Evolutionary conservation across 2,888 invertebrate species (phyloP), one percentile per base, ranked within the genome.

Genomic region (Amorpha juglandis): DNA sequence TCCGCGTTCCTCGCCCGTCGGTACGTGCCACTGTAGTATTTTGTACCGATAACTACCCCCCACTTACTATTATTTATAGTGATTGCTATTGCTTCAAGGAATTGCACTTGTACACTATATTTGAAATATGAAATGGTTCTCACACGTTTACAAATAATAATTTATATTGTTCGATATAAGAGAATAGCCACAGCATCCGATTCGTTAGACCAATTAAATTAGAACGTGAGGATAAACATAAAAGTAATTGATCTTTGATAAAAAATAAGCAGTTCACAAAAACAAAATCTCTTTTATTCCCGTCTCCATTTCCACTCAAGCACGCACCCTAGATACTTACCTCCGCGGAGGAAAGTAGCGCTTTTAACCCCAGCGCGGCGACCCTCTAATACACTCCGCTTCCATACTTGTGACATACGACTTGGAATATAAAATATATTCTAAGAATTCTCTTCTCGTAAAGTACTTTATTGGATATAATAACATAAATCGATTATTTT

Each of bases 1-100:
- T 89, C 89, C 89, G 89, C 89, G 80, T 89, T 89, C 89, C 82
- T 76, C 70, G 70, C 19, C 35, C 66, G 50, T 63, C 33, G 66
- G 63, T 66, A 66, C 66, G 66, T 66, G 66, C 66, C 53, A 47
- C 53, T 47, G 33, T 47, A 53, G 63, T 50, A 51, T 63, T 51
- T 66, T 66, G 45, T 47, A 47, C 63, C 52, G 63, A 66, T 65
- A 65, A 62, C 62, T 66, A 51, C 48, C 66, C 52, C 66, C 63
- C 14, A 62, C 33, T 35, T 45, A 48, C 53, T 27, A 66, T 47
- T 51, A 51, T 63, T 66, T 53, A 66, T 63, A 19, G 21, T 52
- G 19, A 48, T 35, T 47, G 35, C 63, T 47, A 35, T 14, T 12
- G 48, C 55, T 53, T 12, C 45, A 42, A 63, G 27, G 16, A 66